Percentiles rank a stretch among this genome's conserved stretches.
phyloP scores from a whole-genome alignment of 1,140 invertebrate genomes.

The Meloidogyne floridensis region DNA sequence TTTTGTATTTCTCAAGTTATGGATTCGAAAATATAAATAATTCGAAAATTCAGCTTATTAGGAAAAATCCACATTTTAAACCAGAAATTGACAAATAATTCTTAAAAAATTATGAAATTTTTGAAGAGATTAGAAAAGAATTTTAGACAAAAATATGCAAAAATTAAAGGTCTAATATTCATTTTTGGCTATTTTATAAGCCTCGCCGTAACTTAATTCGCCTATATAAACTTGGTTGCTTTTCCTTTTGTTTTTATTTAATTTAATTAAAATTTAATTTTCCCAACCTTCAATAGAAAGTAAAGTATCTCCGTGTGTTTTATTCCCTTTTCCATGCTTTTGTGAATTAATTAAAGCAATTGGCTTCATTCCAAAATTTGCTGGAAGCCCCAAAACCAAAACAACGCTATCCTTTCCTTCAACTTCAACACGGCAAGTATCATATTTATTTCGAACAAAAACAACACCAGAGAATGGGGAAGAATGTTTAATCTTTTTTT shows the following conservation, averaged over 20 bases:
- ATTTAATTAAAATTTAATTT: not conserved
- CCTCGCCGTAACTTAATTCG: not conserved
- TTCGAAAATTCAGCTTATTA: no score
- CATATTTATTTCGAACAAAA: conserved; percentile 66
- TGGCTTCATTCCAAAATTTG: conserved; percentile 65
- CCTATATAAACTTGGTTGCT: not conserved
- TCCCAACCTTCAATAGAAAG: conserved; percentile 30
- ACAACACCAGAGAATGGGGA: conserved; percentile 62
- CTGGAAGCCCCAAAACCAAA: conserved; percentile 59
- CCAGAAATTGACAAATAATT: no score
- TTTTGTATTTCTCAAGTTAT: no score
- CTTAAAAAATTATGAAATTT: no score
- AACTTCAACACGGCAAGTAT: conserved; percentile 64
- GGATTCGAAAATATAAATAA: no score
- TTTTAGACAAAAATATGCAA: no score
- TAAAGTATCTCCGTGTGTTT: conserved; percentile 23
- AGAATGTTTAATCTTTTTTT: conserved; percentile 55
- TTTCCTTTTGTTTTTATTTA: not conserved
- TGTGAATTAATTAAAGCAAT: conserved; percentile 51
- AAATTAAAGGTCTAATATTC: no score
- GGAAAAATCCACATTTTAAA: no score
- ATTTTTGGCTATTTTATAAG: no score
- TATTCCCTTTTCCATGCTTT: conserved; percentile 39
- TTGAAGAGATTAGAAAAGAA: no score
- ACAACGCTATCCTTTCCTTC: conserved; percentile 53